Conservation (phyloP, 2,113 vertebrate genomes). For the Dipodomys ordii region DNA sequence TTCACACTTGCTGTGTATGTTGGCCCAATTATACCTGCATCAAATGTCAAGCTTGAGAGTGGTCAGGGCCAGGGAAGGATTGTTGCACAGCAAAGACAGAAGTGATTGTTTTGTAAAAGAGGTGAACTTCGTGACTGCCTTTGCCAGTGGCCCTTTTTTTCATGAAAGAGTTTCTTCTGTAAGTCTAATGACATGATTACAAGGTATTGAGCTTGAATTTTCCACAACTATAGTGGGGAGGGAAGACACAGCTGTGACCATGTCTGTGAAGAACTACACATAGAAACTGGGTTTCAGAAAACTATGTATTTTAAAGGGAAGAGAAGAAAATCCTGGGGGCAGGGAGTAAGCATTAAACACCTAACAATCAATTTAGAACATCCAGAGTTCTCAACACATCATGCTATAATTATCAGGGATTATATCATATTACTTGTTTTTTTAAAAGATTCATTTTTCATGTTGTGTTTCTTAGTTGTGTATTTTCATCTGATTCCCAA, state of each 20-base stretch:
- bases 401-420: neutral
- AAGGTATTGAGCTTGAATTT: neutral
- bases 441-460: neutral
- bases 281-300: neutral
- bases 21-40: constrained; percentile 4
- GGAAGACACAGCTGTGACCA: neutral
- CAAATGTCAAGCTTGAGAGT: neutral
- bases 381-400: too few species aligned
- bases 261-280: neutral
- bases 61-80: neutral
- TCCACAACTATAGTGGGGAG: neutral
- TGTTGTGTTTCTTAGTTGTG: neutral
- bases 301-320: neutral
- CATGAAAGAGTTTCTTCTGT: neutral
- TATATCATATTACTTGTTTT: neutral
- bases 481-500: neutral
- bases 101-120: neutral
- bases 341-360: neutral
- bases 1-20: constrained; percentile 4
- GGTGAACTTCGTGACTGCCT: too few species aligned
- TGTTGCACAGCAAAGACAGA: neutral
- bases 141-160: neutral
- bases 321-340: neutral
- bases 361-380: neutral
- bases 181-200: neutral